These are phyloP conservation scores for Enoplosus armatus DNA, from an alignment of 2,797 vertebrate genomes.

Conservation along the genomic window DNA sequence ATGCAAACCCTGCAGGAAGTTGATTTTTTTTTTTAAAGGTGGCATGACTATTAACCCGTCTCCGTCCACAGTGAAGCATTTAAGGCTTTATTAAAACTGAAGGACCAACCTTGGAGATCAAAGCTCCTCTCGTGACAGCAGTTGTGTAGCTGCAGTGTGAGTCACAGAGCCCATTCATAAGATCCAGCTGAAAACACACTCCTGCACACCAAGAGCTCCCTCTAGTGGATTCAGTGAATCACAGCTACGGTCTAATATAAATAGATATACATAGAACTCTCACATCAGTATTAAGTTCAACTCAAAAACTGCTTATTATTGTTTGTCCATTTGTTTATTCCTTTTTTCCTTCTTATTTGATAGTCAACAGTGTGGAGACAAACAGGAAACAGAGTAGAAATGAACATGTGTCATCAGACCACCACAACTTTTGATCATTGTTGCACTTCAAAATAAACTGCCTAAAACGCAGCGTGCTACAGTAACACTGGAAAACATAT, in stretches of 20 bases:
- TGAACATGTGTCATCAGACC: neutral
- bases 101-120: too few relatives aligned
- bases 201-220: neutral
- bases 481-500: neutral
- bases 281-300: neutral
- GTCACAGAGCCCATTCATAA: constrained; percentile 9
- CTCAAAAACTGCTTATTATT: neutral
- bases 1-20: too few relatives aligned
- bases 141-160: neutral
- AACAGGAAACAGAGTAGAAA: too few relatives aligned
- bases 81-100: too few relatives aligned
- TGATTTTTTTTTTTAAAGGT: too few relatives aligned
- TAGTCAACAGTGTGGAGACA: neutral
- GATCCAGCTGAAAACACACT: neutral
- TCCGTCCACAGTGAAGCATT: neutral
- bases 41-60: neutral
- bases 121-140: neutral
- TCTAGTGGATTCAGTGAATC: neutral
- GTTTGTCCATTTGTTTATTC: neutral
- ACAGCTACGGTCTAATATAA: constrained; percentile 10
- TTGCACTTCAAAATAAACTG: neutral
- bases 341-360: neutral
- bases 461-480: neutral
- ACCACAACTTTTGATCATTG: neutral
- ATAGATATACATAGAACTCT: too few relatives aligned